phyloP scores from a whole-genome alignment of 1,140 invertebrate genomes.

The Zeugodacus cucurbitae region DNA sequence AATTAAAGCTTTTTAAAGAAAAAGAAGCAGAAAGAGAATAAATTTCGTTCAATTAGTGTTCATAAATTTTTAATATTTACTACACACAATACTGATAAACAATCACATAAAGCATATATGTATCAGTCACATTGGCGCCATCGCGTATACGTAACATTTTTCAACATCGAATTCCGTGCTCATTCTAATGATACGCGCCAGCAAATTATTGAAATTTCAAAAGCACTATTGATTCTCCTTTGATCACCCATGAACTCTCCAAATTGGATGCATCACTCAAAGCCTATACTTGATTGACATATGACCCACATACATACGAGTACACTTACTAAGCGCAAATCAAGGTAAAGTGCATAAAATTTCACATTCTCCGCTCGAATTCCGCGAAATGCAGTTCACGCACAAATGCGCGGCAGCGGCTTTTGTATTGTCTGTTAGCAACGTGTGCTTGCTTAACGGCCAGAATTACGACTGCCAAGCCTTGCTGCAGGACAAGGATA shows the following conservation, averaged over 20 bases:
- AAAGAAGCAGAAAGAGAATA: no score
- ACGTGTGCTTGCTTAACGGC: not conserved
- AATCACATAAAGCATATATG: not conserved
- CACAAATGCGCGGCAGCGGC: not conserved
- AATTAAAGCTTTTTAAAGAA: no score
- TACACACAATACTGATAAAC: no score
- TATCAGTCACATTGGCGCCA: no score
- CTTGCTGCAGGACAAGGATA: conserved; percentile 4
- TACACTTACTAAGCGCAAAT: not conserved
- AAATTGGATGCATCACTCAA: not conserved
- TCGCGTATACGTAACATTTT: not conserved
- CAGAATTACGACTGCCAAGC: conserved; percentile 35
- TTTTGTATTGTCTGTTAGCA: not conserved
- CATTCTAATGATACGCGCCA: no score
- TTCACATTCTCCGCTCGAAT: not conserved
- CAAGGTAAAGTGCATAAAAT: not conserved
- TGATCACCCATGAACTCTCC: not conserved
- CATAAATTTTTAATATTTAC: no score
- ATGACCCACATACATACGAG: not conserved
- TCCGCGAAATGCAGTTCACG: not conserved
- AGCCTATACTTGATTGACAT: not conserved
- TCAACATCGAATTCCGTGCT: not conserved
- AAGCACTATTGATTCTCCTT: not conserved
- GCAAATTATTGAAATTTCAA: not conserved
- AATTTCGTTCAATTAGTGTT: no score